Percentiles rank a stretch among this genome's conserved stretches.
Conservation (phyloP, 2,113 vertebrate genomes). For the Rhynchomys soricoides region DNA sequence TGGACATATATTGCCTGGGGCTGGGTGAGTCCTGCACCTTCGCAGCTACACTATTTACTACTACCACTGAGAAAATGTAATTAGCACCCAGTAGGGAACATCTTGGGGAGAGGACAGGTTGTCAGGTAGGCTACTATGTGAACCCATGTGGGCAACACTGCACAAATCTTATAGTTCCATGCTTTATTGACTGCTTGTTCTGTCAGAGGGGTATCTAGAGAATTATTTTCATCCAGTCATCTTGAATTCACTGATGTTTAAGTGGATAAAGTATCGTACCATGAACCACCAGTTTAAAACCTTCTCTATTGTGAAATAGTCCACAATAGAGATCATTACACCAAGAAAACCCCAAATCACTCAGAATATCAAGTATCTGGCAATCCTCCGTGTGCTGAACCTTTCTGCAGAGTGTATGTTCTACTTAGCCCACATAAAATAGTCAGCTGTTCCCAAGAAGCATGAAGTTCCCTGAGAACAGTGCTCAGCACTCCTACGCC, state of each 20-base stretch:
- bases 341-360: conserved; percentile 54
- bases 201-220: background rate
- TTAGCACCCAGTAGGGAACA: background rate
- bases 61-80: background rate
- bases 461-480: conserved; percentile 57
- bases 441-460: conserved; percentile 20
- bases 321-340: background rate
- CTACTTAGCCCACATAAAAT: conserved; percentile 35
- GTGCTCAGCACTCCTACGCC: conserved; percentile 7
- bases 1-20: background rate
- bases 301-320: background rate
- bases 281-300: conserved; percentile 5
- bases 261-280: background rate
- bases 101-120: background rate
- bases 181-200: background rate
- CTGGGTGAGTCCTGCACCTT: background rate
- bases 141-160: background rate
- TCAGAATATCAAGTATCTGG: conserved; percentile 25
- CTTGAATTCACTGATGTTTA: background rate
- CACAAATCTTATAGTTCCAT: background rate
- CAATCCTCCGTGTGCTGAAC: conserved; percentile 47
- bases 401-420: conserved; percentile 59
- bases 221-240: background rate
- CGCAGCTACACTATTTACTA: background rate
- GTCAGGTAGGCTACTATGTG: background rate